Conservation (phyloP, 2,797 vertebrate genomes). For the Micropoecilia bifurca region DNA sequence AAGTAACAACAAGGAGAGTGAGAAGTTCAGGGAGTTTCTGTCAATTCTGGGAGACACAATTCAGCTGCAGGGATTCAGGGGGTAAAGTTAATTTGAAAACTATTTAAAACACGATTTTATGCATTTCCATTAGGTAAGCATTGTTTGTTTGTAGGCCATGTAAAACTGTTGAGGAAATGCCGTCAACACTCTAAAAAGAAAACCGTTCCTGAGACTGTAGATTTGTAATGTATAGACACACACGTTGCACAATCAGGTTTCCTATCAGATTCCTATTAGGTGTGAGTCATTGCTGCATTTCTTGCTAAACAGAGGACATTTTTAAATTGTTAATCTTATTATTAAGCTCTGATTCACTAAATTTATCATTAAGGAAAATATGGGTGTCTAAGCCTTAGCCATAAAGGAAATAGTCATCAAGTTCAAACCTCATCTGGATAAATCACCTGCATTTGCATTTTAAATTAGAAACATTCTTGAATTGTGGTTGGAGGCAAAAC, state of each 20-base stretch:
- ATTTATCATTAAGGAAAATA: neutral
- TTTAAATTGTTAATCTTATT: neutral
- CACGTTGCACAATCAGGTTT: neutral
- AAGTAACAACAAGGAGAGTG: slow-evolving; percentile 81
- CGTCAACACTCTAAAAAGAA: neutral
- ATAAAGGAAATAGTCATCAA: neutral
- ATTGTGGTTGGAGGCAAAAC: neutral
- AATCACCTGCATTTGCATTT: neutral
- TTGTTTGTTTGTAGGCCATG: neutral
- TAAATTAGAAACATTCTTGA: neutral
- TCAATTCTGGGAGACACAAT: slow-evolving; percentile 81
- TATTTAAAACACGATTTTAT: neutral
- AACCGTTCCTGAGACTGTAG: neutral
- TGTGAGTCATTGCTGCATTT: neutral
- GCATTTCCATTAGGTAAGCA: neutral
- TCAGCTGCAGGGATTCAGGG: slow-evolving; percentile 77
- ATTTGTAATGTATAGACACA: neutral
- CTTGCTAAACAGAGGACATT: neutral
- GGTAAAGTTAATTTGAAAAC: slow-evolving; percentile 63
- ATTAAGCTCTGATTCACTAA: neutral
- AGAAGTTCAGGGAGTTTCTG: slow-evolving; percentile 81
- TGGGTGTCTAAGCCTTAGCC: neutral
- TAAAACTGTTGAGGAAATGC: neutral
- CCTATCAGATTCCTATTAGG: neutral
- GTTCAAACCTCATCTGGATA: neutral